phyloP scores from a whole-genome alignment of 2,113 vertebrate species.

The Pachyramphus minor region DNA sequence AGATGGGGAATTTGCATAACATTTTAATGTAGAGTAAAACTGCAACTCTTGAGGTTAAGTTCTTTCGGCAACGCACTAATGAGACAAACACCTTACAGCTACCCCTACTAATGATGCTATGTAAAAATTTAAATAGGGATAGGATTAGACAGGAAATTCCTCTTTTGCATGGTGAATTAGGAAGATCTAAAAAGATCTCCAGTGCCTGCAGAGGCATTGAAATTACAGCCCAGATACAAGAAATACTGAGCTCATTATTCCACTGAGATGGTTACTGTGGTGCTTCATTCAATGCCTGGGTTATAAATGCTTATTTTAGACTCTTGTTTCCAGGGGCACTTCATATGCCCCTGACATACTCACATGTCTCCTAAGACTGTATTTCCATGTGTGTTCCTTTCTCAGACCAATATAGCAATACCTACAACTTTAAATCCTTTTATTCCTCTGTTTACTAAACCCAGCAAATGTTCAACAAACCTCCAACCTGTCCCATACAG shows the following conservation, averaged over 20 bases:
- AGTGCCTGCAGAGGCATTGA: not conserved
- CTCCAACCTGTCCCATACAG: not conserved
- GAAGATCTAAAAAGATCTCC: not conserved
- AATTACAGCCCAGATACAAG: not conserved
- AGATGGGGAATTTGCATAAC: constrained; percentile 36
- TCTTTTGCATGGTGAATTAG: not conserved
- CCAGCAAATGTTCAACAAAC: not conserved
- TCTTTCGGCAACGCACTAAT: not conserved
- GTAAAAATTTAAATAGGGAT: not conserved
- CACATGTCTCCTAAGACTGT: not conserved
- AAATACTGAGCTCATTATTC: not conserved
- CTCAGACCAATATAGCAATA: not conserved
- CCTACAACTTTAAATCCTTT: not conserved
- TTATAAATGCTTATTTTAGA: not conserved
- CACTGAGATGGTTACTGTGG: not conserved
- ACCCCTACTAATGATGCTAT: not conserved
- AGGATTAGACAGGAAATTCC: constrained; percentile 24
- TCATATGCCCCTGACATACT: not conserved
- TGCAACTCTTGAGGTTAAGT: not conserved
- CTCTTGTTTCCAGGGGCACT: not conserved
- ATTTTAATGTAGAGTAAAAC: not conserved
- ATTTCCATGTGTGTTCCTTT: not conserved
- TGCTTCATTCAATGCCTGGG: not conserved
- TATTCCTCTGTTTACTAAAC: not conserved
- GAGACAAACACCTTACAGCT: constrained; percentile 16